Evolutionary conservation across 2,113 vertebrate genomes (phyloP).

Genomic region (Caracal caracal): DNA sequence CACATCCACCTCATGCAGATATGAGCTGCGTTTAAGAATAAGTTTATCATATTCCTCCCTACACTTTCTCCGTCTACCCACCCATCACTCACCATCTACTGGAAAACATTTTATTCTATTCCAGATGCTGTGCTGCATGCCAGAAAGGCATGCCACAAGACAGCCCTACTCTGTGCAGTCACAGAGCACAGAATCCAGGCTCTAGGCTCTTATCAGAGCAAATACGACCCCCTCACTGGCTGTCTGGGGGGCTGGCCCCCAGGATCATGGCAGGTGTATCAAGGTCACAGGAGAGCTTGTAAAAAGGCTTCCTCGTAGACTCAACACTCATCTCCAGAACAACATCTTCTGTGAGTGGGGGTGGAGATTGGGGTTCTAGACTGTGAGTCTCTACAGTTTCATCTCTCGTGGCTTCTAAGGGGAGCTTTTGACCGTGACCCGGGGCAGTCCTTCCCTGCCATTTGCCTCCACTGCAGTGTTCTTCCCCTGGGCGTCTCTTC

Average conservation of each 20-base stretch:
- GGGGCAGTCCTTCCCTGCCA: not conserved
- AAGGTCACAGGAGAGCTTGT: not conserved
- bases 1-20: not conserved
- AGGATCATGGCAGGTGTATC: too few species aligned
- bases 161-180: not conserved
- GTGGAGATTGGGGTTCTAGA: not conserved
- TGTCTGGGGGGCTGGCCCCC: not conserved
- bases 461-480: not conserved
- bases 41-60: not conserved
- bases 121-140: not conserved
- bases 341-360: not conserved
- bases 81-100: not conserved
- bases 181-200: not conserved
- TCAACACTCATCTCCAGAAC: not conserved
- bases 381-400: accelerated
- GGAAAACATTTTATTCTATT: not conserved
- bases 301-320: not conserved
- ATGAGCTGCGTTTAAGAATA: not conserved
- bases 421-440: not conserved
- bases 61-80: not conserved
- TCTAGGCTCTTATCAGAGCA: not conserved
- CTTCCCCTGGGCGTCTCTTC: not conserved
- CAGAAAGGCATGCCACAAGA: not conserved
- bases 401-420: not conserved
- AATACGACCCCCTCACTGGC: too few species aligned